Evolutionary conservation across 2,113 vertebrate species (phyloP).

Genomic region (Daboia siamensis): DNA sequence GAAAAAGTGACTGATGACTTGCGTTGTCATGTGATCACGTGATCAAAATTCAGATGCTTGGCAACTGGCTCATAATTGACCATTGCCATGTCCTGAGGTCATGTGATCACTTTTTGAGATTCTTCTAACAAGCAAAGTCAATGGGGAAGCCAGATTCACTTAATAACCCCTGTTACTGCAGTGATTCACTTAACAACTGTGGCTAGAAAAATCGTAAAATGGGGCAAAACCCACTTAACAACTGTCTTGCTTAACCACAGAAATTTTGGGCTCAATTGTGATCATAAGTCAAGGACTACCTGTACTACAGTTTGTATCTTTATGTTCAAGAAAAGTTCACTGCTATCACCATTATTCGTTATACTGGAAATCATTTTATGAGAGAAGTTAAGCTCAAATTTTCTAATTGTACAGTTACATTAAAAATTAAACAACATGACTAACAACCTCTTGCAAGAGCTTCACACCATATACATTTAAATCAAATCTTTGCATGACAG

Average conservation of each 20-base stretch:
- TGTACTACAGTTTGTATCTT: not conserved
- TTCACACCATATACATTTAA: not conserved
- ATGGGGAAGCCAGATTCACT: not conserved
- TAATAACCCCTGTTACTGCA: not conserved
- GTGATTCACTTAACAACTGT: not conserved
- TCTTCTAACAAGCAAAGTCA: not conserved
- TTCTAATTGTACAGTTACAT: not conserved
- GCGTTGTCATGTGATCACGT: not conserved
- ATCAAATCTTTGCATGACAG: not conserved
- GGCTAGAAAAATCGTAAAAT: no score
- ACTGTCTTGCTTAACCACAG: no score
- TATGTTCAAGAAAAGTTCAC: not conserved
- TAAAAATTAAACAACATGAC: not conserved
- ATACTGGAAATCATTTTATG: not conserved
- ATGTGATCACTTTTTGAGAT: not conserved
- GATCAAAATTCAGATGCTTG: not conserved
- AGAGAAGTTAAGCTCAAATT: not conserved
- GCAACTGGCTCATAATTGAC: not conserved
- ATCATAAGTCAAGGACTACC: no score
- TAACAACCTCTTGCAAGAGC: not conserved
- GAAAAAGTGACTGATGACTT: not conserved
- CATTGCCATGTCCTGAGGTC: not conserved
- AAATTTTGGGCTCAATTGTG: no score
- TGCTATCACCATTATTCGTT: not conserved
- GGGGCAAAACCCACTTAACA: no score